Base-by-base conservation (phyloP, 2,113 vertebrate genomes). In the Tetraodon nigroviridis region DNA sequence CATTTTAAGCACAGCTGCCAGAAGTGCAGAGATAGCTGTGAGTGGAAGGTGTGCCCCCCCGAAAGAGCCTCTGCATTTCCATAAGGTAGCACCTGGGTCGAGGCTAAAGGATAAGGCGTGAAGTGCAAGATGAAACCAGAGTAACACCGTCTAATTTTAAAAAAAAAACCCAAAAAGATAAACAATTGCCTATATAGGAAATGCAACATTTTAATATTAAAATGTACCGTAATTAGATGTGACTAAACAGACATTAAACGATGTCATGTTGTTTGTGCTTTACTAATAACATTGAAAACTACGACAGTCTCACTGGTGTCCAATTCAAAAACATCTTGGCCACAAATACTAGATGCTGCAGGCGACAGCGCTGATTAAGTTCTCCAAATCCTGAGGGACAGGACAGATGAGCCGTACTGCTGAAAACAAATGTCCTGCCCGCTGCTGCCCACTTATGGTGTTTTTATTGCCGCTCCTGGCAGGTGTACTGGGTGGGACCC, bases 401-500 rank as follows among this genome's bases (percentile, higher is more conserved):
- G 22, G 49, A 24, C 2, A 56, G 24, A 27, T 17, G 16, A 11
- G 18, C 19, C 2, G 8, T 49, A 21, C 3, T 49, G 8, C 27
- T 60, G 20, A 67, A 27, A 58, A 55, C 3, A 51, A 49, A 22
- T 67, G 54, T 20, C 12, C 24, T 0, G 17, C 17, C 17, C 16
- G 20, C 48, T 19, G 56, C 17, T 51, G 46, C 10, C 51, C 53
- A 29, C 69, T 19, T 32, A 55, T 24, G 11, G 2, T 61, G 53
- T 46, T 50, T 72, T 13, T 13, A 16, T 59, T 24, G 3, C n/a
- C 73, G 16, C 63, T 55, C 76, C 20, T 73, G 64, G 4, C 71
- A 96, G 95, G 85, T 97, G 1, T 98, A 98, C 73, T 98, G 95
- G 95, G 86, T 94, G 21, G 95, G 95, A 45, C 95, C 95, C 6